Base-by-base conservation (phyloP, 2,113 vertebrate genomes). In the Sterrhoptilus dennistouni region DNA sequence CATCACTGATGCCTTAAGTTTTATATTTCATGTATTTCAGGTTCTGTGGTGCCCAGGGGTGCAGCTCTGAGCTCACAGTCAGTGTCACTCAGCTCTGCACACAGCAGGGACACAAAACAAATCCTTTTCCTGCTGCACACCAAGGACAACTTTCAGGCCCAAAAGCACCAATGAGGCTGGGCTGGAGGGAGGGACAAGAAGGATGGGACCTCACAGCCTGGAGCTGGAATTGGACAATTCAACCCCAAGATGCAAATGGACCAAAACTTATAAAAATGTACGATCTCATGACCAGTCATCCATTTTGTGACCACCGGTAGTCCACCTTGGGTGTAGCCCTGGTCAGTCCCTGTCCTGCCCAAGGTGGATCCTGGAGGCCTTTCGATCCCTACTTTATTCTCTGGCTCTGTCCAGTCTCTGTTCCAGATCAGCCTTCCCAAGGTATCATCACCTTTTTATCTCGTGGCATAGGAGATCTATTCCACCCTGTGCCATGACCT, bases 211-310 rank as follows among this genome's bases (percentile, higher is more conserved):
- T n/a, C 31, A n/a, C 54, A 56, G 1, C 54, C 54, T 56, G 54
- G 3, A 56, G 20, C 54, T n/a, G 31, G 8, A 22, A 22, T 9
- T 33, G 31, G 31, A 33, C 54, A 56, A 33, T 56, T 33, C 5
- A 56, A 56, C 7, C 53, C 12, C 53, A 56, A 56, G 1, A 11
- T 56, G 19, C 31, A 56, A 56, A 56, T 56, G 54, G 8, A 33
- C 19, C 54, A 33, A 33, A 33, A 33, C 31, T 56, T 12, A 56
- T 21, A 4, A 33, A 56, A 56, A 5, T 22, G 54, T 56, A 4
- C 14, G 12, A 56, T 12, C 11, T 56, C 1, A 2, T 21, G 19
- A 56, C 53, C 11, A 5, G 2, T 54, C 3, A 3, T 5, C 29
- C 18, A 54, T 56, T 33, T 56, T n/a, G 54, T 22, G 54, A 6